Evolutionary conservation across 2,888 invertebrate species (phyloP).

Genomic region (Amiota communis): DNA sequence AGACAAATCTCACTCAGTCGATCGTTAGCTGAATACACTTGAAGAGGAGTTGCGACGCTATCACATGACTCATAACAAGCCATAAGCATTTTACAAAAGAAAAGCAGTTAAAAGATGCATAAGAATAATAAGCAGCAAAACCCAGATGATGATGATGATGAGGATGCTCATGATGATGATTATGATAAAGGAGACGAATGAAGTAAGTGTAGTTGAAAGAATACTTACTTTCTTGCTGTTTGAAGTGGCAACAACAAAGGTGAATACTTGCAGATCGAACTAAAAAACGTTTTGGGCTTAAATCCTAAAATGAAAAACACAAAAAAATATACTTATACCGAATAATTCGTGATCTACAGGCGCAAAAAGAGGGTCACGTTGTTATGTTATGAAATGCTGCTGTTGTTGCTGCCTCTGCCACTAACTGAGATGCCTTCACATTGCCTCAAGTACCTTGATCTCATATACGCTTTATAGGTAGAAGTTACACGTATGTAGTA

Average conservation of each 20-base stretch:
- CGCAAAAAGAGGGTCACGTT: conserved; percentile 72
- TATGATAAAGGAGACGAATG: not conserved
- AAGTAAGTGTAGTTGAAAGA: not conserved
- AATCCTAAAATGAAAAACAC: conserved; percentile 36
- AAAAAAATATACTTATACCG: conserved; percentile 53
- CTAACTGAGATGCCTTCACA: conserved; percentile 38
- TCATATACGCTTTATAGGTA: conserved; percentile 8
- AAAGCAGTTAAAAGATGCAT: conserved; percentile 45
- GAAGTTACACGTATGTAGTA: conserved; percentile 19
- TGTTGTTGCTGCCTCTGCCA: conserved; percentile 27
- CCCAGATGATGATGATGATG: not conserved
- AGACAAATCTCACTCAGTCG: conserved; percentile 53
- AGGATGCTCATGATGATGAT: too few relatives aligned
- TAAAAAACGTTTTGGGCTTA: conserved; percentile 19
- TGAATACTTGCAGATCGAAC: conserved; percentile 32
- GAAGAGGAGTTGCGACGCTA: conserved; percentile 48
- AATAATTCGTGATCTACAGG: conserved; percentile 71
- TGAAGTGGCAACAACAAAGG: conserved; percentile 22
- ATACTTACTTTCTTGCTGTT: not conserved
- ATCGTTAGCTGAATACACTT: too few relatives aligned
- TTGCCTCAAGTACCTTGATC: conserved; percentile 36
- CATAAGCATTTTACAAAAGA: conserved; percentile 54
- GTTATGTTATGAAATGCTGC: conserved; percentile 41
- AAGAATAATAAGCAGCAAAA: conserved; percentile 48
- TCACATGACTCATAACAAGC: conserved; percentile 66